Conservation (phyloP, 2,888 invertebrate species). For the Clanis bilineata region DNA sequence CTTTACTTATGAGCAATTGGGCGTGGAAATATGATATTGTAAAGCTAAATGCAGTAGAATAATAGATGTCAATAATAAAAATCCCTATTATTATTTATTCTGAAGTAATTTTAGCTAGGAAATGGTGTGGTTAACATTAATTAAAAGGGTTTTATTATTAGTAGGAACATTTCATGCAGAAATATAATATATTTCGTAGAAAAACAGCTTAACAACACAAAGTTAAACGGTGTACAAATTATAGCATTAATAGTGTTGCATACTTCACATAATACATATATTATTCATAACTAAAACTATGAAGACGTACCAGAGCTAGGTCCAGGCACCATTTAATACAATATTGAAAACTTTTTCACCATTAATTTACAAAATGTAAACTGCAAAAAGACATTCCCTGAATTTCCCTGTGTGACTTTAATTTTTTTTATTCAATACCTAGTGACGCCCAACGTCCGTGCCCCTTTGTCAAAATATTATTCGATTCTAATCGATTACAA, state of each 20-base stretch:
- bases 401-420: not conserved
- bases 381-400: not conserved
- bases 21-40: too few species aligned
- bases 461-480: not conserved
- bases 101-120: not conserved
- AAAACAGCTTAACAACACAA: not conserved
- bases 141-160: not conserved
- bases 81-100: not conserved
- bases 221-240: not conserved
- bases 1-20: too few species aligned
- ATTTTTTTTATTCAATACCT: not conserved
- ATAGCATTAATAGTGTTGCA: not conserved
- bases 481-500: not conserved
- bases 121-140: not conserved
- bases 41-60: too few species aligned
- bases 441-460: not conserved
- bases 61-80: not conserved
- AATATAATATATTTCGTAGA: not conserved
- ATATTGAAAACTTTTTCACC: slow-evolving; percentile 4
- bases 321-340: slow-evolving; percentile 15
- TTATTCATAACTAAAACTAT: too few species aligned
- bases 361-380: not conserved
- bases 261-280: not conserved
- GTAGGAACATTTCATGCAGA: not conserved
- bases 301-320: not conserved